Evolutionary conservation across 2,797 vertebrate species (phyloP), one percentile per base, ranked within the genome.

Genomic region (Uromys caudimaculatus): DNA sequence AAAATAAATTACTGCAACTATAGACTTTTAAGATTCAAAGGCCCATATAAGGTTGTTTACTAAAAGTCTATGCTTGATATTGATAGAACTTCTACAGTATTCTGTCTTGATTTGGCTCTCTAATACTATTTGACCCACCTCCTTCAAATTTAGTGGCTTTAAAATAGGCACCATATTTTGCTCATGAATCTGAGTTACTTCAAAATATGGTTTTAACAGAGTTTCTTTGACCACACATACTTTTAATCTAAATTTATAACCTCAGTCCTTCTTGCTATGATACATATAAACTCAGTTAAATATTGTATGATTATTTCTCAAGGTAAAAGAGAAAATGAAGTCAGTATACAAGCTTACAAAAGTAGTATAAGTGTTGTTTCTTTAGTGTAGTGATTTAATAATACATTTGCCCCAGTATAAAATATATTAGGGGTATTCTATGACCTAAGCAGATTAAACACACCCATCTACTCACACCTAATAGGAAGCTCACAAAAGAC

Each of bases 11-110:
- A 56, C 8, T 90, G 69, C 6, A 93, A 32, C 62, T 9, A 56
- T 64, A 58, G 44, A 56, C 62, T 96, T 38, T 94, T 92, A 93
- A 93, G 35, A 85, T 73, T 86, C 38, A 96, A 96, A 90, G 21
- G 29, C 3, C n/a, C 50, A 88, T 50, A 76, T 81, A 86, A 82
- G 17, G 24, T 71, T 14, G 11, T 54, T 23, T 44, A 87, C 44
- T 90, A 94, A 96, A 60, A 9, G 52, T 13, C 0, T 92, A 14
- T 41, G 47, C 50, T 52, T 89, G 7, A 86, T 95, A n/a, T 38
- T 94, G 11, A n/a, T 95, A 91, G 23, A 81, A 2, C 21, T 79
- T 91, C 56, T 93, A 38, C 12, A 91, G 10, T 5, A 50, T 35
- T 19, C 84, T 73, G 8, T 16, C 52, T 3, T 90, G 14, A 67